A percentile compares a stretch with the other conserved stretches of the same genome.
Conservation (phyloP, 2,113 vertebrate genomes). For the Megaleporinus macrocephalus region DNA sequence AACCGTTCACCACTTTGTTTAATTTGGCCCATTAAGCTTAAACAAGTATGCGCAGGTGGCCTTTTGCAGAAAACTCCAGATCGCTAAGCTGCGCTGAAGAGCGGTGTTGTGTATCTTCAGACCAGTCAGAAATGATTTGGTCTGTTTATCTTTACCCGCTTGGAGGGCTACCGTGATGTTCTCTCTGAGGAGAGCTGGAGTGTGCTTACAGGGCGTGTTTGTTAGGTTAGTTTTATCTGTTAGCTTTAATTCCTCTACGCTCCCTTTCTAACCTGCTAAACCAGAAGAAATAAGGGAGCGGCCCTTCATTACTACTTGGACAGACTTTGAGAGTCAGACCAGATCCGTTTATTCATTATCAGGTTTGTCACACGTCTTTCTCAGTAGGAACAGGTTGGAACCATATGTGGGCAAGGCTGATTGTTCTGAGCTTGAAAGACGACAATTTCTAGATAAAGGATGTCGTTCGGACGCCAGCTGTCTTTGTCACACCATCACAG, state of each 20-base stretch:
- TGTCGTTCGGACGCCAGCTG: not conserved
- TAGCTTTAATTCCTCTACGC: not conserved
- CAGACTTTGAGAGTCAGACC: not conserved
- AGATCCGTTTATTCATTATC: not conserved
- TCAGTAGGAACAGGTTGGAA: not conserved
- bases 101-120: not conserved
- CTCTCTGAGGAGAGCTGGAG: not conserved
- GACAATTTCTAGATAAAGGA: not conserved
- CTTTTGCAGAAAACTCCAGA: not conserved
- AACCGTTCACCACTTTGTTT: not conserved
- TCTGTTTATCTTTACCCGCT: not conserved
- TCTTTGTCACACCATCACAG: not conserved
- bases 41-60: not conserved
- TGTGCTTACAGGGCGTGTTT: constrained; percentile 14
- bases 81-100: not conserved
- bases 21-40: not conserved
- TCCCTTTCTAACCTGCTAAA: not conserved
- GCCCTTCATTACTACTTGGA: not conserved
- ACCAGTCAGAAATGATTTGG: not conserved
- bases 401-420: not conserved
- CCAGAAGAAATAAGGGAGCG: not conserved
- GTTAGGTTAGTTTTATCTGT: constrained; percentile 24
- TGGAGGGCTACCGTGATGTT: not conserved
- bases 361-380: not conserved
- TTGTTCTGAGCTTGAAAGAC: not conserved